These are phyloP conservation scores for Drosophila rufa DNA, from an alignment of 1,140 invertebrate genomes.

Conservation along the genomic window DNA sequence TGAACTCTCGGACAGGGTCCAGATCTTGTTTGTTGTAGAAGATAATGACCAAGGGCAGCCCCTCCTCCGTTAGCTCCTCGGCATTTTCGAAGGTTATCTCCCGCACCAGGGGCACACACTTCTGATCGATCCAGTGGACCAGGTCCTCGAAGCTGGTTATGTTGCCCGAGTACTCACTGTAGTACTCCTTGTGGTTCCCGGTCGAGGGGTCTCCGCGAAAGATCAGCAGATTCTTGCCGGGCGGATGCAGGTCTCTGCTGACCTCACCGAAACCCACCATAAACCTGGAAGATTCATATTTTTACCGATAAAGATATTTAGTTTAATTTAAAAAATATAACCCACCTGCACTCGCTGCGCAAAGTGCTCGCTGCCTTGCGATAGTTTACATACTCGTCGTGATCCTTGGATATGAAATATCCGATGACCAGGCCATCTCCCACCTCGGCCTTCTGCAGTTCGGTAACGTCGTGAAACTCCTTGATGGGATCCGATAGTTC, in stretches of 20 bases:
- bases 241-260: neutral
- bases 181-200: conserved; percentile 3
- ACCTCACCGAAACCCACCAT: conserved; percentile 95
- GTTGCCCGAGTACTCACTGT: conserved; percentile 31
- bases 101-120: conserved; percentile 38
- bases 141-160: conserved; percentile 11
- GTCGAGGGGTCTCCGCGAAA: conserved; percentile 9
- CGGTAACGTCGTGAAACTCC: conserved; percentile 90
- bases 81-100: conserved; percentile 65
- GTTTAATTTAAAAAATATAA: neutral
- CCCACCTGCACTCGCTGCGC: conserved; percentile 93
- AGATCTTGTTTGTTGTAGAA: conserved; percentile 43
- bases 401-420: conserved; percentile 93
- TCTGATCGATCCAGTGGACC: conserved; percentile 13
- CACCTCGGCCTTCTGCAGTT: conserved; percentile 91
- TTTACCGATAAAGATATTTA: neutral
- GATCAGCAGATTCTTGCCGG: conserved; percentile 22
- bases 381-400: conserved; percentile 91
- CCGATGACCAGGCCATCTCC: conserved; percentile 96
- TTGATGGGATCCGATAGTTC: conserved; percentile 96
- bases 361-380: conserved; percentile 92
- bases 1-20: conserved; percentile 29
- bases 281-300: conserved; percentile 87
- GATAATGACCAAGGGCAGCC: conserved; percentile 44
- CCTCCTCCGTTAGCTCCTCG: conserved; percentile 51